phyloP scores from a whole-genome alignment of 2,797 vertebrate species.

The Girardinus metallicus region DNA sequence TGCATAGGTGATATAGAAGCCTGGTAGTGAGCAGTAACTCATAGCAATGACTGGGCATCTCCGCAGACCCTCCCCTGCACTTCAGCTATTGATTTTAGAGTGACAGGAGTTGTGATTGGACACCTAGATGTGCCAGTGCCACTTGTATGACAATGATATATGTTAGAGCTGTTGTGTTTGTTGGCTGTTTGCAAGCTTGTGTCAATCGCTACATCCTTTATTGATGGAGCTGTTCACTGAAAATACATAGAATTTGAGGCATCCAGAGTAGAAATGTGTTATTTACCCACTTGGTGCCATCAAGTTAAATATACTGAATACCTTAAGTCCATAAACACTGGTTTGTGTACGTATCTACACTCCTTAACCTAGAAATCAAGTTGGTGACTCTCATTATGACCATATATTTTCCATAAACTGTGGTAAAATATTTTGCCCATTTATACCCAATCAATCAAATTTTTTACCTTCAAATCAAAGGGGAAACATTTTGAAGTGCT shows the following conservation, averaged over 20 bases:
- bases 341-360: not conserved
- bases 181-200: conserved; percentile 41
- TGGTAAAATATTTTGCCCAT: not conserved
- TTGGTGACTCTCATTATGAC: not conserved
- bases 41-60: conserved; percentile 23
- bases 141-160: conserved; percentile 23
- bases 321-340: not conserved
- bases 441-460: not conserved
- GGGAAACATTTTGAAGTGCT: not conserved
- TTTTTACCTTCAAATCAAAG: not conserved
- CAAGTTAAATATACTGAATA: conserved; percentile 16
- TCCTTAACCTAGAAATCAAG: no score
- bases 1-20: conserved; percentile 60
- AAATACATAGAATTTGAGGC: conserved; percentile 49
- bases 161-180: conserved; percentile 54
- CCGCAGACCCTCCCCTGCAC: conserved; percentile 21
- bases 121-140: conserved; percentile 18
- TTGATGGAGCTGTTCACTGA: conserved; percentile 55
- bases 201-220: conserved; percentile 45
- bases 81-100: conserved; percentile 56
- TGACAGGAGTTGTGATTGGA: conserved; percentile 43
- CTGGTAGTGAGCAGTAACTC: conserved; percentile 49
- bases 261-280: conserved; percentile 38
- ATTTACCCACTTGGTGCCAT: conserved; percentile 26
- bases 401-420: not conserved